Evolutionary conservation across 1,140 invertebrate genomes (phyloP).

Genomic region (Pollicipes pollicipes): DNA sequence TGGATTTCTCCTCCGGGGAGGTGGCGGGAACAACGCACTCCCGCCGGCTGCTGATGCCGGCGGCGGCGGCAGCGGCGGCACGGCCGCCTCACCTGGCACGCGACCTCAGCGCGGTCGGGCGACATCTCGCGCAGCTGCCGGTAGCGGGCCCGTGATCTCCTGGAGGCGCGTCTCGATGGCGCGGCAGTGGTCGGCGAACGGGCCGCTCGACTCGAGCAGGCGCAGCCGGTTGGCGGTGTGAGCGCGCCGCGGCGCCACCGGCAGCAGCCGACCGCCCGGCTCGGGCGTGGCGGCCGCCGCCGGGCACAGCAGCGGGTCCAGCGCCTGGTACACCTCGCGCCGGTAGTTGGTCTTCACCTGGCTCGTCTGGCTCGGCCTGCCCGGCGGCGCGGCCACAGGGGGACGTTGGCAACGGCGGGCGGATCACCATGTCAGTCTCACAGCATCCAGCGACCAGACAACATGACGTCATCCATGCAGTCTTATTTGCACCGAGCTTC

Average conservation of each 20-base stretch:
- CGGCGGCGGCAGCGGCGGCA: no score
- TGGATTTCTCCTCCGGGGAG: no score
- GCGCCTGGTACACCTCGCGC: slow-evolving; percentile 39
- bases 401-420: no score
- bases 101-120: not conserved
- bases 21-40: no score
- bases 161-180: slow-evolving; percentile 42
- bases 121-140: slow-evolving; percentile 1
- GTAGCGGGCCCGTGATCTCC: slow-evolving; percentile 8
- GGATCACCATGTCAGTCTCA: no score
- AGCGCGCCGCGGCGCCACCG: slow-evolving; percentile 11
- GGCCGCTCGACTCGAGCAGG: slow-evolving; percentile 33
- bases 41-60: no score
- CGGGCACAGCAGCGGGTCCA: slow-evolving; percentile 40
- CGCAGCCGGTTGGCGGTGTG: slow-evolving; percentile 26
- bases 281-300: slow-evolving; percentile 14
- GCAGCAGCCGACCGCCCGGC: not conserved
- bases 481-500: no score
- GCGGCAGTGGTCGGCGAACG: slow-evolving; percentile 44
- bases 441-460: no score
- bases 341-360: slow-evolving; percentile 43
- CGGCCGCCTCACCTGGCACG: not conserved
- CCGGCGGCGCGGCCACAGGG: no score
- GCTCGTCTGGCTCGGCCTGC: slow-evolving; percentile 35
- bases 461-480: no score